Evolutionary conservation across 2,888 invertebrate species (phyloP), one percentile per base, ranked within the genome.

Genomic region (Andrena praecox): DNA sequence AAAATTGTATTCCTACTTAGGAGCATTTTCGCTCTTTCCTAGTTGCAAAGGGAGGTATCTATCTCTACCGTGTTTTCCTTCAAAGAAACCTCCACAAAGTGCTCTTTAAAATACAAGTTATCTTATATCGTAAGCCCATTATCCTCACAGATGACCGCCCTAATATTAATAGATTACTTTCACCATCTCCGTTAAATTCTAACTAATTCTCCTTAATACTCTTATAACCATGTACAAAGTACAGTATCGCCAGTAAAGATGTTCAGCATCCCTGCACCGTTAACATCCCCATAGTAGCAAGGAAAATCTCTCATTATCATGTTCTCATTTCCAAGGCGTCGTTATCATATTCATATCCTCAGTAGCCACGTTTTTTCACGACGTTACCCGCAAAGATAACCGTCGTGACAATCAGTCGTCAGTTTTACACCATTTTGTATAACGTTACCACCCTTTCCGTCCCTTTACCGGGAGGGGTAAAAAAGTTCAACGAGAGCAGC

Each of bases 391-490:
- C 68, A n/a, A 62, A 16, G 78, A 48, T 62, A 78, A 78, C 76
- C 16, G 4, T 54, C 16, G 27, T 20, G 10, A 60, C 68, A 31
- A 48, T 24, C 31, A 20, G 10, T 67, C 75, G 35, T 62, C 63
- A 24, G 62, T 48, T 62, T 42, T 33, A 8, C 64, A n/a, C 35
- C 48, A 68, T 77, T 60, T 48, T 68, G 48, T 27, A 35, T 33
- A 10, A 56, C 16, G 60, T 80, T 81, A 62, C 66, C 75, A 35
- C 24, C 64, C 74, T 56, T 31, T 20, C 8, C 16, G 7, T n/a
- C 16, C 29, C 69, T 56, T 82, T 82, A 82, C 82, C 82, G 20
- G 50, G 52, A 27, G 82, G 42, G 82, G 31, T 63, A 62, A 56
- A 35, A 35, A 31, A 24, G 20, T 67, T 35, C 24, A n/a, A 8